Conservation (phyloP, 2,113 vertebrate species). For the Dasyprocta punctata region DNA sequence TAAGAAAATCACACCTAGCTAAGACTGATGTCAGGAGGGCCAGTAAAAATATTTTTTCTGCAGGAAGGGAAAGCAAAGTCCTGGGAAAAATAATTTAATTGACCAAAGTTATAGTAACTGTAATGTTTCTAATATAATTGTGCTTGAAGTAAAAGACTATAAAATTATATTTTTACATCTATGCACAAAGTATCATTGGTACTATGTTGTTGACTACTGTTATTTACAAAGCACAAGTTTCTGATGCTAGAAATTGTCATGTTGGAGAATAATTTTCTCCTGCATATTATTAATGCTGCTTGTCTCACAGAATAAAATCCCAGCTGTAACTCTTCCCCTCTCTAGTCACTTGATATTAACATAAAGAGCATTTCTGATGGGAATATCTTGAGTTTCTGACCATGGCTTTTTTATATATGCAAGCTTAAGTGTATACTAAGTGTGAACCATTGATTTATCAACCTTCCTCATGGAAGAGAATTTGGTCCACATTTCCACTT, state of each 20-base stretch:
- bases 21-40: background rate
- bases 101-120: background rate
- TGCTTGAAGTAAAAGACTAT: background rate
- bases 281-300: background rate
- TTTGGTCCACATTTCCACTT: background rate
- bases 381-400: background rate
- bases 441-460: background rate
- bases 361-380: background rate
- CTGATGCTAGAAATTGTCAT: background rate
- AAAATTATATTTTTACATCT: background rate
- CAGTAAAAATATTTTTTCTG: background rate
- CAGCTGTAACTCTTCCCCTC: background rate
- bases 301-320: background rate
- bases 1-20: background rate
- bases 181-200: background rate
- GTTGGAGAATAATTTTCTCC: background rate
- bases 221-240: background rate
- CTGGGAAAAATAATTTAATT: background rate
- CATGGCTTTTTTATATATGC: background rate
- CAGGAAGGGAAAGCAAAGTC: background rate
- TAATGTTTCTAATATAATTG: background rate
- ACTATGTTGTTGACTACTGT: background rate
- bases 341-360: background rate
- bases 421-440: background rate
- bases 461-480: background rate